A percentile compares a stretch with the other conserved stretches of the same genome.
These are phyloP conservation scores for Tyria jacobaeae DNA, from an alignment of 2,888 invertebrate genomes.

Conservation along the genomic window DNA sequence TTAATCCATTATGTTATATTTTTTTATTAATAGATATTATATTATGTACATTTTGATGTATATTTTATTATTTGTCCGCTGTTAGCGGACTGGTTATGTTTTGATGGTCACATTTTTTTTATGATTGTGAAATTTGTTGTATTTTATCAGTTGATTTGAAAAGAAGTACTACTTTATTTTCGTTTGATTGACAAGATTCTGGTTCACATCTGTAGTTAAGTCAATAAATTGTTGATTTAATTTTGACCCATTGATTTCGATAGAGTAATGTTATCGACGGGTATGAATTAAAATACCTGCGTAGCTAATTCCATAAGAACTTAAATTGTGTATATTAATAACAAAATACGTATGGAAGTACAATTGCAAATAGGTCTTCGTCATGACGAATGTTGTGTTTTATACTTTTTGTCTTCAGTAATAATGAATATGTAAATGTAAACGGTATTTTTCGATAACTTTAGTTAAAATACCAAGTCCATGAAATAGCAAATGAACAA, in stretches of 20 bases:
- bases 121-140: constrained; percentile 84
- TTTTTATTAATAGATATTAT: constrained; percentile 83
- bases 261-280: constrained; percentile 63
- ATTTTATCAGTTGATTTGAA: constrained; percentile 80
- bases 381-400: constrained; percentile 68
- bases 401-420: constrained; percentile 69
- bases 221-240: constrained; percentile 70
- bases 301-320: constrained; percentile 74
- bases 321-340: constrained; percentile 76
- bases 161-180: constrained; percentile 65
- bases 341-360: constrained; percentile 86
- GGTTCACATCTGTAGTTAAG: constrained; percentile 72
- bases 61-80: constrained; percentile 85
- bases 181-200: constrained; percentile 71
- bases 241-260: constrained; percentile 66
- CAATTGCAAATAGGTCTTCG: constrained; percentile 80
- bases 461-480: constrained; percentile 78
- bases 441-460: constrained; percentile 80
- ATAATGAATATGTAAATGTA: constrained; percentile 68
- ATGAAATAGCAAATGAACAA: constrained; percentile 69
- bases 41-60: constrained; percentile 87
- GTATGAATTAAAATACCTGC: constrained; percentile 60
- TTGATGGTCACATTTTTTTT: constrained; percentile 79
- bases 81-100: constrained; percentile 80
- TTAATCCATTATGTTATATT: constrained; percentile 84